Percentiles rank a stretch among this genome's conserved stretches.
Conservation (phyloP, 2,797 vertebrate species). For the Rhadinocentrus ornatus region DNA sequence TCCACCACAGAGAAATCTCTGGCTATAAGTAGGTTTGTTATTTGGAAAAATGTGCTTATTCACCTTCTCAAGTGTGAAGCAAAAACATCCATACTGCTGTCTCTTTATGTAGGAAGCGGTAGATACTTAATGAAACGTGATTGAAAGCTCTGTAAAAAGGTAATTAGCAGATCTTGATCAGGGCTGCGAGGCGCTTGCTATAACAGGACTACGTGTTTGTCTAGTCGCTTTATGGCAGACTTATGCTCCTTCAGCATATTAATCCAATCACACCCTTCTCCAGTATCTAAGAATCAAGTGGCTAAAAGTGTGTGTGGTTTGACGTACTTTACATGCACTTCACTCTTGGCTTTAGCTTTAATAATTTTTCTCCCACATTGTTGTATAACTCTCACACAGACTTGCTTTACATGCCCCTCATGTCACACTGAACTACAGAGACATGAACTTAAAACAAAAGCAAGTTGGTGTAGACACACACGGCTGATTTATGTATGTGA, state of each 20-base stretch:
- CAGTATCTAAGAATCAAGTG: slow-evolving; percentile 6
- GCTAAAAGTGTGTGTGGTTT: background rate
- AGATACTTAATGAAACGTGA: background rate
- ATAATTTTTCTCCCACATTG: slow-evolving; percentile 33
- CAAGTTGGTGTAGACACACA: background rate
- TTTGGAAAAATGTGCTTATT: background rate
- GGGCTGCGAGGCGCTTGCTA: background rate
- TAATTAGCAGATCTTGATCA: background rate
- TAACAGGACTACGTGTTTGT: background rate
- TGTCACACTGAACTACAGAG: slow-evolving; percentile 26
- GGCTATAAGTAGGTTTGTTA: background rate
- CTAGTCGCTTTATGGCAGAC: background rate
- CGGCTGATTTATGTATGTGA: background rate
- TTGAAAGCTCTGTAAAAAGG: background rate
- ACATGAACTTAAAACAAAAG: slow-evolving; percentile 21
- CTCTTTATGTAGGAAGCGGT: background rate
- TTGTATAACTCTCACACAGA: slow-evolving; percentile 16
- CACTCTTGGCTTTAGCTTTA: slow-evolving; percentile 18
- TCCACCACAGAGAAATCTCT: background rate
- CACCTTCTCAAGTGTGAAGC: background rate
- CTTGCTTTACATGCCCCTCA: slow-evolving; percentile 25
- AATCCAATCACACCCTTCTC: background rate
- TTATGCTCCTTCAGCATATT: background rate
- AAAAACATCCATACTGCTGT: background rate
- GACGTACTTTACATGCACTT: slow-evolving; percentile 14